Percentiles rank a stretch among this genome's conserved stretches.
phyloP scores from a whole-genome alignment of 1,140 invertebrate genomes.

The Drosophila mojavensis region DNA sequence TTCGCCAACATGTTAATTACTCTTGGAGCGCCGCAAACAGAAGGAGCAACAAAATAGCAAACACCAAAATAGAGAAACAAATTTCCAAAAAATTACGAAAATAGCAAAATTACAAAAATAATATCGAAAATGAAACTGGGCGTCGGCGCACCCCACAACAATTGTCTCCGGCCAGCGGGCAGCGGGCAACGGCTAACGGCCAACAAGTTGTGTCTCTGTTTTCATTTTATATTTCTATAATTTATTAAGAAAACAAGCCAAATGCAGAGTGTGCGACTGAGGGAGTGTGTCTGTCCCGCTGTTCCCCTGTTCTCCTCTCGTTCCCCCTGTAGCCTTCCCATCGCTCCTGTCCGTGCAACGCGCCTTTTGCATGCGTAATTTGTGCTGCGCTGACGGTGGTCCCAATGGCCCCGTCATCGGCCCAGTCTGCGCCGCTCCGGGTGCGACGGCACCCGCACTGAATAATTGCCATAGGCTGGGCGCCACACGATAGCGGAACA shows the following conservation, averaged over 20 bases:
- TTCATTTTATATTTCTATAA: conserved; percentile 47
- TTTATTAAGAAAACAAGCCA: conserved; percentile 69
- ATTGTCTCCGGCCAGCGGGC: conserved; percentile 12
- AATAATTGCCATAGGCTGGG: conserved; percentile 80
- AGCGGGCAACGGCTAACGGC: conserved; percentile 44
- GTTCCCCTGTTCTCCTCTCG: not conserved
- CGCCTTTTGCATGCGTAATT: conserved; percentile 76
- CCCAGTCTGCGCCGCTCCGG: conserved; percentile 12
- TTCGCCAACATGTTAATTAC: conserved; percentile 74
- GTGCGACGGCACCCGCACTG: conserved; percentile 75
- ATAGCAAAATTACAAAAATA: conserved; percentile 32
- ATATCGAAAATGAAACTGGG: conserved; percentile 32
- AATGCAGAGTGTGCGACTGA: conserved; percentile 53
- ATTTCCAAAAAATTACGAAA: conserved; percentile 26
- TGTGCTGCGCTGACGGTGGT: conserved; percentile 60
- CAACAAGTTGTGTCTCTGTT: conserved; percentile 53
- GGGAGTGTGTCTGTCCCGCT: conserved; percentile 29
- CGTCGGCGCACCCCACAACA: conserved; percentile 37
- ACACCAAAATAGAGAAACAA: conserved; percentile 15
- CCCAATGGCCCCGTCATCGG: conserved; percentile 41
- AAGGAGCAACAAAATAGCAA: conserved; percentile 13
- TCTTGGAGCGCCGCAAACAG: conserved; percentile 17
- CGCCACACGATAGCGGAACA: conserved; percentile 60
- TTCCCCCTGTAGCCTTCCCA: not conserved
- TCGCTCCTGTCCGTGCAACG: conserved; percentile 61